Percentiles rank a stretch among this genome's conserved stretches.
phyloP scores from a whole-genome alignment of 2,888 invertebrate genomes.

The Ellobium chinense region DNA sequence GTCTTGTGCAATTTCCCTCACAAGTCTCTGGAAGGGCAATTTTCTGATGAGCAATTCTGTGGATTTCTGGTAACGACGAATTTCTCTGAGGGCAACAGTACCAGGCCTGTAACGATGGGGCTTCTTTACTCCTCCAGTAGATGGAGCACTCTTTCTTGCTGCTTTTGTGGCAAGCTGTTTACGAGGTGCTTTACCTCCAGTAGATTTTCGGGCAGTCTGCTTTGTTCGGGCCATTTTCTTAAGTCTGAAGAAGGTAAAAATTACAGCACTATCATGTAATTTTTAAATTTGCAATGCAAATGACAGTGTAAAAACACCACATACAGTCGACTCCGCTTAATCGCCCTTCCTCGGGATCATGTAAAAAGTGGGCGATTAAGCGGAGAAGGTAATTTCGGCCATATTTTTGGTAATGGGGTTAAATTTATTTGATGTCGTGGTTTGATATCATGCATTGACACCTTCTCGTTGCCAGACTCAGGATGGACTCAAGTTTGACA shows the following conservation, averaged over 20 bases:
- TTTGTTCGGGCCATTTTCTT: constrained; percentile 78
- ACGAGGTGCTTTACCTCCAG: constrained; percentile 79
- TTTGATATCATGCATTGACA: too few species aligned
- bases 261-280: neutral
- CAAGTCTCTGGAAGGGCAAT: constrained; percentile 74
- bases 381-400: too few species aligned
- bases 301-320: too few species aligned
- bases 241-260: neutral
- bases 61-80: constrained; percentile 79
- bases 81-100: constrained; percentile 79
- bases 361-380: too few species aligned
- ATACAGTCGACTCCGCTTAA: too few species aligned
- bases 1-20: constrained; percentile 79
- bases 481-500: too few species aligned
- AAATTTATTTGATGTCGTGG: too few species aligned
- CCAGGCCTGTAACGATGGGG: constrained; percentile 79
- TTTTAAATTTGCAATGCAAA: neutral
- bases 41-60: constrained; percentile 74
- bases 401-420: too few species aligned
- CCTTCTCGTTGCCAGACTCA: too few species aligned
- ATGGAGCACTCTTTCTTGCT: constrained; percentile 79
- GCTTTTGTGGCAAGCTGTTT: constrained; percentile 79
- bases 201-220: constrained; percentile 79
- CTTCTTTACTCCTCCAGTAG: constrained; percentile 79
- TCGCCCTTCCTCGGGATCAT: too few species aligned